A percentile compares a stretch with the other conserved stretches of the same genome.
Conservation (phyloP, 2,888 invertebrate genomes). For the Acleris holmiana region DNA sequence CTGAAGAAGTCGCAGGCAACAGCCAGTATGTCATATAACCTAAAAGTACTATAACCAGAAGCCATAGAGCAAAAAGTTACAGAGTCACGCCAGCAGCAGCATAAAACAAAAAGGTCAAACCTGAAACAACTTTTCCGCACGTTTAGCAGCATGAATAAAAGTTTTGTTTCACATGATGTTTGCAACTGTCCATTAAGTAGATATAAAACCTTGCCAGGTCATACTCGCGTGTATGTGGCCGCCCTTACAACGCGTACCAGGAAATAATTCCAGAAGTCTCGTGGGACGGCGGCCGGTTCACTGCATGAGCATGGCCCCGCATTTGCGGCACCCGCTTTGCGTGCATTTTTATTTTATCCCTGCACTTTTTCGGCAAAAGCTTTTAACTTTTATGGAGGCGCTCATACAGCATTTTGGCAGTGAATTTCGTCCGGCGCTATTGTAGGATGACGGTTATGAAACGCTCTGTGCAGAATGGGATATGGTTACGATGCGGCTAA, state of each 20-base stretch:
- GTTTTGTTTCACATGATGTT: too few species aligned
- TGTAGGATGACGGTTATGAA: slow-evolving; percentile 44
- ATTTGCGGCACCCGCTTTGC: slow-evolving; percentile 64
- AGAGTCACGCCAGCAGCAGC: too few species aligned
- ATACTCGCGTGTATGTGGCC: too few species aligned
- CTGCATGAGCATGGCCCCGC: slow-evolving; percentile 48
- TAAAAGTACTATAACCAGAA: slow-evolving; percentile 9
- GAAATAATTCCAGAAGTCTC: slow-evolving; percentile 69
- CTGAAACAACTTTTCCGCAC: too few species aligned
- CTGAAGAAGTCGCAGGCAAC: too few species aligned
- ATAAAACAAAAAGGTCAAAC: too few species aligned
- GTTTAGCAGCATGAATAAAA: too few species aligned
- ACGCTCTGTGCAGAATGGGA: slow-evolving; percentile 36
- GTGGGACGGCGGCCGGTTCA: slow-evolving; percentile 70
- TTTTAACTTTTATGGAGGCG: slow-evolving; percentile 78
- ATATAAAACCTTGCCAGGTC: too few species aligned
- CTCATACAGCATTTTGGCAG: slow-evolving; percentile 67
- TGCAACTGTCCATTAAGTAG: too few species aligned
- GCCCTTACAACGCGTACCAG: slow-evolving; percentile 42
- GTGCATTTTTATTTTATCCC: slow-evolving; percentile 68
- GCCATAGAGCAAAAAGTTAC: too few species aligned
- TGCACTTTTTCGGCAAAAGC: slow-evolving; percentile 72
- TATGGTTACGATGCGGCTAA: slow-evolving; percentile 29
- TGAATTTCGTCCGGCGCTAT: slow-evolving; percentile 54
- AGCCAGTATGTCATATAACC: slow-evolving; percentile 34